phyloP scores from a whole-genome alignment of 1,140 invertebrate species.

The Elymnias hypermnestra region DNA sequence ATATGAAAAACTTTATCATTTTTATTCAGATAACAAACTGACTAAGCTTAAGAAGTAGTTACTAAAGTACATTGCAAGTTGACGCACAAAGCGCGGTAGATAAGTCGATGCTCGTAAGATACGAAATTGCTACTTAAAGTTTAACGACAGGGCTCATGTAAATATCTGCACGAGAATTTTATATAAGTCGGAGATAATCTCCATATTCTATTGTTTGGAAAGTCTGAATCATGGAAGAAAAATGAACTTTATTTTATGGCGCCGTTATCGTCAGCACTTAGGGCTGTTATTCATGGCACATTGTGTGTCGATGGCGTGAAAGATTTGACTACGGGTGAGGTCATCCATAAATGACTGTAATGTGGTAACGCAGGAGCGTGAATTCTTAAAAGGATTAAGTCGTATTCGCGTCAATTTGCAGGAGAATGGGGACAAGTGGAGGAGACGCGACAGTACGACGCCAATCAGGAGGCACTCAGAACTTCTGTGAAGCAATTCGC shows the following conservation, averaged over 20 bases:
- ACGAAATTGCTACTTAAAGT: conserved; percentile 50
- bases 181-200: conserved; percentile 16
- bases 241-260: conserved; percentile 25
- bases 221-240: conserved; percentile 35
- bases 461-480: conserved; percentile 33
- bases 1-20: conserved; percentile 14
- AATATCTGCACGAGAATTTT: conserved; percentile 27
- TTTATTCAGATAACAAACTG: conserved; percentile 15
- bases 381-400: conserved; percentile 66
- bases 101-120: conserved; percentile 36
- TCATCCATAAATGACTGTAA: conserved; percentile 41
- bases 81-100: conserved; percentile 50
- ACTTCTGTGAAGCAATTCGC: conserved; percentile 20
- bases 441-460: conserved; percentile 46
- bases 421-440: conserved; percentile 59
- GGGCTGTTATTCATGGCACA: conserved; percentile 26
- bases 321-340: conserved; percentile 34
- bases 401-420: conserved; percentile 58
- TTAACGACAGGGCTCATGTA: conserved; percentile 42
- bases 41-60: conserved; percentile 20
- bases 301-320: conserved; percentile 19
- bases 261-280: conserved; percentile 22
- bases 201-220: conserved; percentile 28
- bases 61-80: conserved; percentile 23
- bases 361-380: conserved; percentile 23